These are phyloP conservation scores for Drosophila sordidapex DNA, from an alignment of 2,888 invertebrate species.

Conservation along the genomic window DNA sequence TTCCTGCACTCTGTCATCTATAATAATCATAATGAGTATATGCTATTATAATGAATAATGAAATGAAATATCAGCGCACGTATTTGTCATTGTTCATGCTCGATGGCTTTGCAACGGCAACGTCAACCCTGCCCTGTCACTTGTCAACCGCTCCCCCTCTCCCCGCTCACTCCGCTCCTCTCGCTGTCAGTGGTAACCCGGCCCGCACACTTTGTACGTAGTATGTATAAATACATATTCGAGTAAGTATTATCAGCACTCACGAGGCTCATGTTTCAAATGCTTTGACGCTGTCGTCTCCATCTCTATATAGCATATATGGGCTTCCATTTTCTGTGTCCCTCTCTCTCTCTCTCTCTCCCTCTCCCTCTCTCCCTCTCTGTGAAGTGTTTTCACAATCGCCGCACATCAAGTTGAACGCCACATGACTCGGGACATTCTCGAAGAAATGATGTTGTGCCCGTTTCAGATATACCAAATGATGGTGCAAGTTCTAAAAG, in stretches of 20 bases:
- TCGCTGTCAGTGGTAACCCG: background rate
- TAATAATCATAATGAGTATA: conserved; percentile 11
- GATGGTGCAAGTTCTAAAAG: conserved; percentile 56
- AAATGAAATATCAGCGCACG: conserved; percentile 47
- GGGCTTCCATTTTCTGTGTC: conserved; percentile 43
- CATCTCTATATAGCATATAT: conserved; percentile 26
- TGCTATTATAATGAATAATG: conserved; percentile 31
- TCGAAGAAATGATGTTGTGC: conserved; percentile 48
- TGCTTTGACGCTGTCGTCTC: conserved; percentile 48
- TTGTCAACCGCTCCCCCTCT: conserved; percentile 3
- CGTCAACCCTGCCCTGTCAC: conserved; percentile 10
- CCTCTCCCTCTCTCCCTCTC: background rate
- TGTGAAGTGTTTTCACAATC: conserved; percentile 61
- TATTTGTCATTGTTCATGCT: conserved; percentile 60
- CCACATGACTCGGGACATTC: conserved; percentile 47
- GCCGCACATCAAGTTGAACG: conserved; percentile 24
- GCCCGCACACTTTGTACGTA: conserved; percentile 31
- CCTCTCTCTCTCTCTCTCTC: background rate
- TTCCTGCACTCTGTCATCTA: background rate
- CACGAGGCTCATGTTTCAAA: conserved; percentile 76
- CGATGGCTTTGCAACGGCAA: conserved; percentile 5
- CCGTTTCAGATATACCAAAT: conserved; percentile 38
- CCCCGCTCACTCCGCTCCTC: background rate
- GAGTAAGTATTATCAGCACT: conserved; percentile 64
- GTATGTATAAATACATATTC: conserved; percentile 8